Percentiles rank a stretch among this genome's conserved stretches.
Conservation (phyloP, 2,797 vertebrate genomes). For the Spea hammondii region DNA sequence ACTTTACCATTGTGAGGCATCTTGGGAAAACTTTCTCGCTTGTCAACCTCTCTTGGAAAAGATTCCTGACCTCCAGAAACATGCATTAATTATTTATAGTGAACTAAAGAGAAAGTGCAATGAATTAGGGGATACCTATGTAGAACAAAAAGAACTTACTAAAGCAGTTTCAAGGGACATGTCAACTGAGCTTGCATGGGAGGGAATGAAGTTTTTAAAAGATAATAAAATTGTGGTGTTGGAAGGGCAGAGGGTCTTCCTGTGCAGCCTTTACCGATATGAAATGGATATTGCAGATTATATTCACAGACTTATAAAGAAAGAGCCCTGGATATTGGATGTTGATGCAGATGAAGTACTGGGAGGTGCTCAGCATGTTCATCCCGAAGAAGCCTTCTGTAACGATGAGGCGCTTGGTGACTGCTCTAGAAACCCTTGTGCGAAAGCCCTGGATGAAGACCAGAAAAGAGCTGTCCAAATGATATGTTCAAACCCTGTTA, state of each 20-base stretch:
- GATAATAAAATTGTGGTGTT: constrained; percentile 61
- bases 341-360: constrained; percentile 67
- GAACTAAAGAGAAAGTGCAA: constrained; percentile 67
- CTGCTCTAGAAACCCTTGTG: not conserved
- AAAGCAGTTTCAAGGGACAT: constrained; percentile 51
- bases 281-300: constrained; percentile 70
- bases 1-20: constrained; percentile 71
- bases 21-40: constrained; percentile 62
- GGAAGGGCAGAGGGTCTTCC: constrained; percentile 65
- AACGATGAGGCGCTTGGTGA: not conserved
- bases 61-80: constrained; percentile 67
- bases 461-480: constrained; percentile 72
- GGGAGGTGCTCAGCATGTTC: not conserved
- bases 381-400: not conserved
- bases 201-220: constrained; percentile 72
- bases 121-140: constrained; percentile 72
- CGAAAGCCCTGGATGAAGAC: constrained; percentile 64
- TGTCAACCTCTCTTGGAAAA: constrained; percentile 62
- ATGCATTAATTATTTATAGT: constrained; percentile 70
- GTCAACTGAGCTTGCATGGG: constrained; percentile 59
- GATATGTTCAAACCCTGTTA: constrained; percentile 78
- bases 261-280: constrained; percentile 65
- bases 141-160: constrained; percentile 62
- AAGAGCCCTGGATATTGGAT: constrained; percentile 59
- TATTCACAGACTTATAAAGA: constrained; percentile 59